A percentile compares a stretch with the other conserved stretches of the same genome.
Conservation (phyloP, 1,140 invertebrate genomes). For the Aethina tumida region DNA sequence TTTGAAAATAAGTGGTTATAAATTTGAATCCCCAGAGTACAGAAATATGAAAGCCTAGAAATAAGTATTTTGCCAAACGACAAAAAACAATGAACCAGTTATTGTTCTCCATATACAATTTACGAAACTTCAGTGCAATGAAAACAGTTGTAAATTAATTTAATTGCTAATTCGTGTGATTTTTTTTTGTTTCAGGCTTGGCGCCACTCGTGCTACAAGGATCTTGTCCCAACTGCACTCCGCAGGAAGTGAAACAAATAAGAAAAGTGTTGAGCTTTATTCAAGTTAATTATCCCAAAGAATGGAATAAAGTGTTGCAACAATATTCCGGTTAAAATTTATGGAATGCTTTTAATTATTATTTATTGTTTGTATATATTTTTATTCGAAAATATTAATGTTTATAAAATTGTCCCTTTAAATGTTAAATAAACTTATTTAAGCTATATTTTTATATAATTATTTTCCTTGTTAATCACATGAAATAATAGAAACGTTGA, state of each 20-base stretch:
- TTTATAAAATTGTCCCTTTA: too few relatives aligned
- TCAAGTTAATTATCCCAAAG: slow-evolving; percentile 57
- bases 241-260: slow-evolving; percentile 55
- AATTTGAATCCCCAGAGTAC: too few relatives aligned
- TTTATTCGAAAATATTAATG: too few relatives aligned
- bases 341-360: too few relatives aligned
- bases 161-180: slow-evolving; percentile 21
- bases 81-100: background rate
- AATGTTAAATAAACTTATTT: too few relatives aligned
- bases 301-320: slow-evolving; percentile 58
- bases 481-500: too few relatives aligned
- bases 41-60: background rate
- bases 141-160: background rate
- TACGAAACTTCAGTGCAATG: slow-evolving; percentile 1
- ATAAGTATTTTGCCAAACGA: background rate
- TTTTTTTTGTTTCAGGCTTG: slow-evolving; percentile 48
- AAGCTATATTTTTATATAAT: too few relatives aligned
- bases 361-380: too few relatives aligned
- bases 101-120: background rate
- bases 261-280: slow-evolving; percentile 57
- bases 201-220: slow-evolving; percentile 57
- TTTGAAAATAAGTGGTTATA: too few relatives aligned
- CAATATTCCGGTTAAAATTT: slow-evolving; percentile 48
- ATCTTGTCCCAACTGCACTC: slow-evolving; percentile 55
- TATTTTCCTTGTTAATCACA: too few relatives aligned